Evolutionary conservation across 2,797 vertebrate genomes (phyloP).

Genomic region (Crocodylus rhombifer): DNA sequence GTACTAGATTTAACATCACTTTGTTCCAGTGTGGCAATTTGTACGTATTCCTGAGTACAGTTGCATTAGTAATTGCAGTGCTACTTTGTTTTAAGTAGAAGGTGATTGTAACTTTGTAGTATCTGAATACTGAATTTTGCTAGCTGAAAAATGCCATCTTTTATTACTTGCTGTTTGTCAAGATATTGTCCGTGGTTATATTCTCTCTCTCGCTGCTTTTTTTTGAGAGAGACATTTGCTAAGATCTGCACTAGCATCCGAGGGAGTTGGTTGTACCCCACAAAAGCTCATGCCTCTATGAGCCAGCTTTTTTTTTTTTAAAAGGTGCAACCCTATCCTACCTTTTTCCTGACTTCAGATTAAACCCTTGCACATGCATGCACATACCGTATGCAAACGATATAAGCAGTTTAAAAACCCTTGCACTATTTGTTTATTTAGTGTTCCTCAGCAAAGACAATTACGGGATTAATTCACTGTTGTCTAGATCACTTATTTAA

Average conservation of each 20-base stretch:
- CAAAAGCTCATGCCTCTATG: too few species aligned
- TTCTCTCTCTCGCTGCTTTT: too few species aligned
- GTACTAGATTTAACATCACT: accelerated
- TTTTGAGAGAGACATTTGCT: too few species aligned
- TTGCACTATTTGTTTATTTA: background rate
- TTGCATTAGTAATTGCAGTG: background rate
- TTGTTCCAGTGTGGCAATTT: accelerated
- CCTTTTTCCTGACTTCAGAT: too few species aligned
- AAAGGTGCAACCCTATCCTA: too few species aligned
- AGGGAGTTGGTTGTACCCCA: too few species aligned
- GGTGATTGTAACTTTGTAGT: background rate
- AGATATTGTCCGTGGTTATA: accelerated
- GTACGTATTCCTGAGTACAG: background rate
- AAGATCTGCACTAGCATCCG: too few species aligned
- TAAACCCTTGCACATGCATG: background rate
- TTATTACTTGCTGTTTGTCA: accelerated
- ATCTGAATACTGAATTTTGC: accelerated
- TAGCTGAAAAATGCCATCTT: accelerated
- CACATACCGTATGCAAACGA: background rate
- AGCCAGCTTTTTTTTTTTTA: too few species aligned
- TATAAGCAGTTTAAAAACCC: accelerated
- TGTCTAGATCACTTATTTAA: background rate
- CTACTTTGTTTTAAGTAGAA: background rate
- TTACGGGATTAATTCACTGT: background rate
- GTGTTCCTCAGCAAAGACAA: background rate